Conservation (phyloP, 2,113 vertebrate genomes). For the Camelus dromedarius region DNA sequence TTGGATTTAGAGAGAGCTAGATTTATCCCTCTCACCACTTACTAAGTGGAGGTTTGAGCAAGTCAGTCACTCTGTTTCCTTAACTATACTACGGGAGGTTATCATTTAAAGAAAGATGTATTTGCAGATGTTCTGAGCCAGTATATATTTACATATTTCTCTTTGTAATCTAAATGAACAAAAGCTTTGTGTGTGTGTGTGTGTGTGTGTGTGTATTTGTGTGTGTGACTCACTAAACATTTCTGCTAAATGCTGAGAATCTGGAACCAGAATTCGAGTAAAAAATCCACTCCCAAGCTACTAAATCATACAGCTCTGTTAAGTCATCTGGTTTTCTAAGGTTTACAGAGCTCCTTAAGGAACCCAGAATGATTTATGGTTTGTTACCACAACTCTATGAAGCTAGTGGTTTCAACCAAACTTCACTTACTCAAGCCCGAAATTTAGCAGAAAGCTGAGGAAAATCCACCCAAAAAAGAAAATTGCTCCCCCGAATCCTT, state of each 20-base stretch:
- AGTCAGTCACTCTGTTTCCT: not conserved
- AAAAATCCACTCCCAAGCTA: not conserved
- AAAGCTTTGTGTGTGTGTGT: not conserved
- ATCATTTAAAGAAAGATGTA: not conserved
- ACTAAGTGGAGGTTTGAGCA: not conserved
- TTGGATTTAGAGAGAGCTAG: not conserved
- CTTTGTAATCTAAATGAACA: not conserved
- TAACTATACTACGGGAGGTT: not conserved
- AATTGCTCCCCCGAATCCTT: not conserved
- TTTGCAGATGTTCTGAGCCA: not conserved
- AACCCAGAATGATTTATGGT: slow-evolving; percentile 54
- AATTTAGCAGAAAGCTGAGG: not conserved
- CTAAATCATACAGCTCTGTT: not conserved
- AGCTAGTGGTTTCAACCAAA: slow-evolving; percentile 10
- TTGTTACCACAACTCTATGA: not conserved
- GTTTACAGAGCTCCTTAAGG: not conserved
- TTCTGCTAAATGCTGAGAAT: slow-evolving; percentile 45
- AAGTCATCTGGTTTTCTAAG: not conserved
- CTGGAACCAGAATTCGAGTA: not conserved
- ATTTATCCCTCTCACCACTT: not conserved
- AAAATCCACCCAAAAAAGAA: slow-evolving; percentile 11
- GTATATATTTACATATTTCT: not conserved
- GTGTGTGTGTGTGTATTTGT: not conserved
- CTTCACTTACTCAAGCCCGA: slow-evolving; percentile 34
- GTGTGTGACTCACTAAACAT: not conserved